A percentile compares a stretch with the other conserved stretches of the same genome.
Evolutionary conservation across 2,797 vertebrate species (phyloP).

Genomic region (Leuciscus waleckii): DNA sequence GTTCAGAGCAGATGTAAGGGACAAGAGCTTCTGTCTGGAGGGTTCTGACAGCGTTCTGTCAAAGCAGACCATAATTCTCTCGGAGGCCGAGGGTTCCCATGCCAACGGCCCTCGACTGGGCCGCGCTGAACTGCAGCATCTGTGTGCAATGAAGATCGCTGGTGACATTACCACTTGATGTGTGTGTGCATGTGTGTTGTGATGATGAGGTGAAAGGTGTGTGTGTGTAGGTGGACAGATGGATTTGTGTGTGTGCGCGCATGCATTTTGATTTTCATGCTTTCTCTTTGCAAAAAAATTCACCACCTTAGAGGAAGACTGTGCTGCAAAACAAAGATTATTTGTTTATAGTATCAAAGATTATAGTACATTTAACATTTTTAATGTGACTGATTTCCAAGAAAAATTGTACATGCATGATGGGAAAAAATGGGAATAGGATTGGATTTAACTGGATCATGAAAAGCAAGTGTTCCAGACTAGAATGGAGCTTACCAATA

Average conservation of each 20-base stretch:
- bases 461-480: too few relatives aligned
- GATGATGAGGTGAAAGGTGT: background rate
- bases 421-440: too few relatives aligned
- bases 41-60: constrained; percentile 19
- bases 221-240: background rate
- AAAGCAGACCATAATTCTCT: constrained; percentile 19
- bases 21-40: constrained; percentile 1
- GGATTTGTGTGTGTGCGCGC: background rate
- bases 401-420: background rate
- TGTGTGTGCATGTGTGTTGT: background rate
- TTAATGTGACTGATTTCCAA: background rate
- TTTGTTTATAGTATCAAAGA: too few relatives aligned
- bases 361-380: background rate
- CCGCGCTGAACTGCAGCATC: constrained; percentile 1
- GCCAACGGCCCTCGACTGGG: constrained; percentile 30
- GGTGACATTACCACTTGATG: background rate
- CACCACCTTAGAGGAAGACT: background rate
- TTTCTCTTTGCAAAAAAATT: background rate
- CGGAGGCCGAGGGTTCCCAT: constrained; percentile 23
- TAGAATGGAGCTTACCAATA: too few relatives aligned
- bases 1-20: constrained; percentile 8
- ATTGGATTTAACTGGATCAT: background rate
- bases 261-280: background rate
- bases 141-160: constrained; percentile 19
- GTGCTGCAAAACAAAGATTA: background rate